These are phyloP conservation scores for Tribolium freemani DNA, from an alignment of 2,888 invertebrate genomes.

Conservation along the genomic window DNA sequence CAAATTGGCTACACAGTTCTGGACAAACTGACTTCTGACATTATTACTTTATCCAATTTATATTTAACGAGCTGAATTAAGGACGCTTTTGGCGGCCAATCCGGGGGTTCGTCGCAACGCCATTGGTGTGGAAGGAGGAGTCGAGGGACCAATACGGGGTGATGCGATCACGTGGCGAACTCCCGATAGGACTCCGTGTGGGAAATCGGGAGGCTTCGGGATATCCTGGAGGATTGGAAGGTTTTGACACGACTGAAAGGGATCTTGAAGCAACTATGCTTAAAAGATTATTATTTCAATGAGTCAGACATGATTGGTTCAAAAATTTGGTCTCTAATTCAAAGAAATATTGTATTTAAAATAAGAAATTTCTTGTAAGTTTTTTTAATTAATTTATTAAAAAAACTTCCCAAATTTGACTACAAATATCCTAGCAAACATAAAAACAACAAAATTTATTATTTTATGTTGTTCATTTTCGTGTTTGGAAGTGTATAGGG, in stretches of 20 bases:
- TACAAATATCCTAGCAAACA: no score
- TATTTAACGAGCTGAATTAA: conserved; percentile 69
- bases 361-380: no score
- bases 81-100: conserved; percentile 57
- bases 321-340: no score
- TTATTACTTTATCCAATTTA: conserved; percentile 70
- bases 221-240: background rate
- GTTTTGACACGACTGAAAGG: background rate
- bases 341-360: no score
- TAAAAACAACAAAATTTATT: no score
- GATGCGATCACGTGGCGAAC: conserved; percentile 59
- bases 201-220: conserved; percentile 49
- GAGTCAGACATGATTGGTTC: no score
- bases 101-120: conserved; percentile 41
- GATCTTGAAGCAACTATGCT: background rate
- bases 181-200: conserved; percentile 62
- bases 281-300: no score
- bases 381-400: no score
- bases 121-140: conserved; percentile 53
- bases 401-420: no score
- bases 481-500: no score
- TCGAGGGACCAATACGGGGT: conserved; percentile 46
- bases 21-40: conserved; percentile 66
- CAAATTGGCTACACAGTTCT: conserved; percentile 61
- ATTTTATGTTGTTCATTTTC: no score